Evolutionary conservation across 1,140 invertebrate genomes (phyloP).

Genomic region (Kradibia gibbosae): DNA sequence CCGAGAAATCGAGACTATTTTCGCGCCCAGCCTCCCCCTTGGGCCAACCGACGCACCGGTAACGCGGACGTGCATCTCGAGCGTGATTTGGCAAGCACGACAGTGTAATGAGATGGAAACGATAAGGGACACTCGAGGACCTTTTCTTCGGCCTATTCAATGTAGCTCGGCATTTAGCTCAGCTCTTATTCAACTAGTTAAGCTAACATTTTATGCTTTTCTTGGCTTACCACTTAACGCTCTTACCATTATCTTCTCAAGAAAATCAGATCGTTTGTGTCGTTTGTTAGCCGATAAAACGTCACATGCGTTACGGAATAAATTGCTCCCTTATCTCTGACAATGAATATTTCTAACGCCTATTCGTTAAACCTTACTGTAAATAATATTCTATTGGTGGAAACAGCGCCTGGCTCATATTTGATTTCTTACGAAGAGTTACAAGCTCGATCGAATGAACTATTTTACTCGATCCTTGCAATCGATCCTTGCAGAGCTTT

Average conservation of each 20-base stretch:
- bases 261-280: neutral
- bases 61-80: neutral
- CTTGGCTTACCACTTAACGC: neutral
- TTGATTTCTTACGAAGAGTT: neutral
- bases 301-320: too few relatives aligned
- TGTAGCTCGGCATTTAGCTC: neutral
- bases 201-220: neutral
- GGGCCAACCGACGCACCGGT: too few relatives aligned
- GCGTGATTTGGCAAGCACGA: conserved; percentile 17
- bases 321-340: too few relatives aligned
- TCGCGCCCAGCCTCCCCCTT: conserved; percentile 41
- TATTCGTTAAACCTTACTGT: too few relatives aligned
- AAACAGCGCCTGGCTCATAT: neutral
- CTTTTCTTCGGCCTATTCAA: conserved; percentile 34
- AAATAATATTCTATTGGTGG: neutral
- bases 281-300: too few relatives aligned
- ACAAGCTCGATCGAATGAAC: neutral
- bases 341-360: too few relatives aligned
- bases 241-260: neutral
- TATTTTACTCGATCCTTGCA: neutral
- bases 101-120: conserved; percentile 28
- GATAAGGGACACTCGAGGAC: conserved; percentile 22
- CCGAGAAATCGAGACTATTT: conserved; percentile 40
- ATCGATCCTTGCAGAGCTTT: neutral
- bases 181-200: conserved; percentile 6